Percentiles rank a stretch among this genome's conserved stretches.
phyloP scores from a whole-genome alignment of 2,888 invertebrate species.

The Anodontia alba region DNA sequence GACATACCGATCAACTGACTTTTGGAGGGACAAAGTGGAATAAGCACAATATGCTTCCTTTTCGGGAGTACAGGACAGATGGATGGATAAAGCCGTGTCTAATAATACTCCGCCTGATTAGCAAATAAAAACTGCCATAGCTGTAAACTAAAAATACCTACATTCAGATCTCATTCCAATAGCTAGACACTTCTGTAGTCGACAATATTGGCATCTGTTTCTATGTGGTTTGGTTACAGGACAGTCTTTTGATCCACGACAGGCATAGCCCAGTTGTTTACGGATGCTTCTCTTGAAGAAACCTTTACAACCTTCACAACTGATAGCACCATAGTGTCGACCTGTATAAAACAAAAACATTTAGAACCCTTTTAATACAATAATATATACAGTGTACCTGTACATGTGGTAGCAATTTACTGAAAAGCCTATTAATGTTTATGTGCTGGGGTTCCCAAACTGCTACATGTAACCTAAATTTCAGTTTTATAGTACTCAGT shows the following conservation, averaged over 20 bases:
- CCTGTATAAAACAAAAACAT: conserved; percentile 87
- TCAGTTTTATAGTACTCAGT: no score
- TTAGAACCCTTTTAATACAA: background rate
- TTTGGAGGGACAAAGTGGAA: no score
- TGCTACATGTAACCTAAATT: no score
- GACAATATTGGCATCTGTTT: conserved; percentile 99
- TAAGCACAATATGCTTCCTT: no score
- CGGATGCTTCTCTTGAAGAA: conserved; percentile 99
- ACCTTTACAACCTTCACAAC: conserved; percentile 98
- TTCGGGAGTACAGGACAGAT: no score
- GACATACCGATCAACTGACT: no score
- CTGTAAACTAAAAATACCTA: conserved; percentile 88
- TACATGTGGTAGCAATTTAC: background rate
- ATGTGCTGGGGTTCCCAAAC: no score
- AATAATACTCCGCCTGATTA: no score
- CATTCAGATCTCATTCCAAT: conserved; percentile 99
- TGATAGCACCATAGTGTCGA: conserved; percentile 95
- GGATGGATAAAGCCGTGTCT: no score
- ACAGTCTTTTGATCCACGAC: conserved; percentile 97
- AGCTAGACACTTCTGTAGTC: conserved; percentile 97
- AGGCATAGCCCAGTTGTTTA: conserved; percentile 98
- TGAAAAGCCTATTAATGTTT: no score
- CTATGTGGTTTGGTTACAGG: conserved; percentile 99
- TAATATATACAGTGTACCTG: background rate
- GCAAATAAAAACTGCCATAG: no score